Evolutionary conservation across 2,888 invertebrate genomes (phyloP), one percentile per base, ranked within the genome.

Genomic region (Apodemia mormo): DNA sequence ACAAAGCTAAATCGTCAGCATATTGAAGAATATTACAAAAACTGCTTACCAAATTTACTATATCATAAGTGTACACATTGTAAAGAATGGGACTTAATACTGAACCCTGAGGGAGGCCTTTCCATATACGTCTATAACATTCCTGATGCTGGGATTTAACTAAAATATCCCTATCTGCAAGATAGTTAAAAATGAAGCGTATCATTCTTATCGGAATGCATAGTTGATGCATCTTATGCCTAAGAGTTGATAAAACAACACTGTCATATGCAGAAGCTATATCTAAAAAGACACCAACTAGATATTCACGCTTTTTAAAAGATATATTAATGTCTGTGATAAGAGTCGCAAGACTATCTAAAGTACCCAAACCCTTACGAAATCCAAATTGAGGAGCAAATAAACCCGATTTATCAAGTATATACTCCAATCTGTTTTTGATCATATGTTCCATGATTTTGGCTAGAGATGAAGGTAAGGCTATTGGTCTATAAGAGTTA

Each of bases 211-310:
- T 70, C 22, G 74, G 74, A 33, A 76, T 70, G 61, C 71, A 73
- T 69, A 67, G 64, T 14, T 71, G 66, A 7, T 66, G 69, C 66
- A 73, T 61, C 65, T 76, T 77, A 10, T 72, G 67, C 72, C 74
- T 75, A 71, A 76, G 76, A 8, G 75, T 37, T 14, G 73, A 71
- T 73, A 76, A 74, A 33, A 71, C 67, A 8, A 77, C 78, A 61
- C 70, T 77, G 67, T 75, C 76, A 54, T 75, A 75, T 1, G 75
- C 73, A 12, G 74, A 69, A 9, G 69, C 49, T 1, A 75, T 69
- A 52, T 77, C 77, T 14, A 75, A 64, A 66, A 75, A 76, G 9
- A 75, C 71, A 2, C 68, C 71, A 30, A 66, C 66, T n/a, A 69
- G 68, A 40, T 43, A 68, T 14, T 52, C 8, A n/a, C 52, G 56